Conservation (phyloP, 2,888 invertebrate species). For the Cacoxenus indagator region DNA sequence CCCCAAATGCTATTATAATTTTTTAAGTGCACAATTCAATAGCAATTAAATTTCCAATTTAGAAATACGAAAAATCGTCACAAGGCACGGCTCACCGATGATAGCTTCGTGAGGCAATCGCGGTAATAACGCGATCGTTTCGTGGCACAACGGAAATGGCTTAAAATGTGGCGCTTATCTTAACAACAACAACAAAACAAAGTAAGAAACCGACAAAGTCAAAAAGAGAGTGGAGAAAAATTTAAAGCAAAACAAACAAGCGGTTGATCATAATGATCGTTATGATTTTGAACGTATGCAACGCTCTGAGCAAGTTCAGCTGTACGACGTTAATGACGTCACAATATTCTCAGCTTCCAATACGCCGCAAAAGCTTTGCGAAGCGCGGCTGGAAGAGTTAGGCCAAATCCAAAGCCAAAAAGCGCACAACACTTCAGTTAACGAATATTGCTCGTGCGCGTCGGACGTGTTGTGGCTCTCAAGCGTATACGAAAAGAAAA, state of each 20-base stretch:
- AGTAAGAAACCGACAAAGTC: slow-evolving; percentile 40
- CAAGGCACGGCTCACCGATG: not conserved
- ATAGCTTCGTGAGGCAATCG: slow-evolving; percentile 22
- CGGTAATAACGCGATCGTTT: slow-evolving; percentile 27
- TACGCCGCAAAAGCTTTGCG: slow-evolving; percentile 39
- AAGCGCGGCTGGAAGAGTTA: slow-evolving; percentile 29
- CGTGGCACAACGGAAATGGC: slow-evolving; percentile 43
- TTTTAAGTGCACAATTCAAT: slow-evolving; percentile 27
- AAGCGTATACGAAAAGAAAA: slow-evolving; percentile 1
- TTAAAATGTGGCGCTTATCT: slow-evolving; percentile 31
- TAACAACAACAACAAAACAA: not conserved
- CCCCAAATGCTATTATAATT: slow-evolving; percentile 55
- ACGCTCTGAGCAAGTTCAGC: not conserved
- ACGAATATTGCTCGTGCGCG: slow-evolving; percentile 56
- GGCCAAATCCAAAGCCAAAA: slow-evolving; percentile 38
- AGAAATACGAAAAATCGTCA: slow-evolving; percentile 22
- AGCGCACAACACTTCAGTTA: slow-evolving; percentile 42
- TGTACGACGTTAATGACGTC: slow-evolving; percentile 44
- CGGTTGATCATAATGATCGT: slow-evolving; percentile 26
- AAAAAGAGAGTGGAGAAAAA: slow-evolving; percentile 44
- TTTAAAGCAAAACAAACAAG: slow-evolving; percentile 50
- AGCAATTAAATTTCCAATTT: slow-evolving; percentile 50
- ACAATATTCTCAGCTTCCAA: slow-evolving; percentile 40
- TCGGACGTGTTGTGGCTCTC: slow-evolving; percentile 46
- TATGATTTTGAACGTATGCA: not conserved